Evolutionary conservation across 2,113 vertebrate genomes (phyloP).

Genomic region (Eolophus roseicapilla): DNA sequence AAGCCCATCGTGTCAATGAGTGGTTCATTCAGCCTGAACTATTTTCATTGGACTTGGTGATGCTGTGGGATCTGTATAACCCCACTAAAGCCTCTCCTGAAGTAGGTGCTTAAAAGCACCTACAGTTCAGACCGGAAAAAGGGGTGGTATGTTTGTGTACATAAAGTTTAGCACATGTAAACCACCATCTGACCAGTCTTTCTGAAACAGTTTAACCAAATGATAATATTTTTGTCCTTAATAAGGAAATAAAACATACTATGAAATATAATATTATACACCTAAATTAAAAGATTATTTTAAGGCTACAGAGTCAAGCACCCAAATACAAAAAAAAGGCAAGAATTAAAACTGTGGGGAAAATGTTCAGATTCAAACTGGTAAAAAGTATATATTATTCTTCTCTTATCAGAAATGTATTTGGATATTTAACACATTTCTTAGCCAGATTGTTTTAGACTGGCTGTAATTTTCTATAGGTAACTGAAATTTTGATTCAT

Average conservation of each 20-base stretch:
- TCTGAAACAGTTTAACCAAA: neutral
- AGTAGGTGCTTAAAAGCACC: constrained; percentile 53
- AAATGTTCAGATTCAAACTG: neutral
- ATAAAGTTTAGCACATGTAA: neutral
- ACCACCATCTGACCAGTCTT: neutral
- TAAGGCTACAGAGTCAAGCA: neutral
- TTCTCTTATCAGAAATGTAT: neutral
- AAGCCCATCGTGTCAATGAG: constrained; percentile 37
- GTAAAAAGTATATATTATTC: neutral
- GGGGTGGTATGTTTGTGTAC: neutral
- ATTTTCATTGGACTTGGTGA: constrained; percentile 42
- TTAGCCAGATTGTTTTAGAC: neutral
- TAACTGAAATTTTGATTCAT: neutral
- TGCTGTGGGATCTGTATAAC: constrained; percentile 45
- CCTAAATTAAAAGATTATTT: neutral
- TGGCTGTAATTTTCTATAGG: neutral
- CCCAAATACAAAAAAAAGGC: neutral
- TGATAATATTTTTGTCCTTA: neutral
- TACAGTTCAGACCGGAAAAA: constrained; percentile 14
- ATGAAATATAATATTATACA: neutral
- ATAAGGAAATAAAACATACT: neutral
- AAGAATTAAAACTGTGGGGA: neutral
- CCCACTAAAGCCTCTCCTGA: constrained; percentile 33
- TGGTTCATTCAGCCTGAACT: constrained; percentile 43
- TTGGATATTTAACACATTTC: neutral